Evolutionary conservation across 2,113 vertebrate genomes (phyloP), one percentile per base, ranked within the genome.

Genomic region (Tauraco erythrolophus): DNA sequence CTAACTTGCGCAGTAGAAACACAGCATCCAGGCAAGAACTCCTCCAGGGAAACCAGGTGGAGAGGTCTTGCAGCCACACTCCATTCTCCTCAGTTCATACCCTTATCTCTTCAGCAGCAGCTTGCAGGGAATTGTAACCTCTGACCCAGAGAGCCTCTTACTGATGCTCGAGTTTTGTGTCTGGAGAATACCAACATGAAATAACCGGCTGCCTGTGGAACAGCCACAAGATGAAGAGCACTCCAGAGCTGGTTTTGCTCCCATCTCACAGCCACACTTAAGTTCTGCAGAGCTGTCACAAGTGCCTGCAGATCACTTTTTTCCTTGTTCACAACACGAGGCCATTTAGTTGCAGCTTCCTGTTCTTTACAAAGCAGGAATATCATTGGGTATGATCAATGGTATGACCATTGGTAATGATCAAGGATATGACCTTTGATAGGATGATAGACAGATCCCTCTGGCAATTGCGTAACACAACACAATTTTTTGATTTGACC

Each of bases 21-120:
- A 57, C 66, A 74, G 12, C 30, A 88, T 51, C 19, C 60, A 84
- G 51, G 46, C 41, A 81, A 69, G 68, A 66, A n/a, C 11, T 89
- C 27, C 83, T 86, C 54, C 60, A 83, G 86, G 71, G 71, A 92
- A 94, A 70, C 15, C 50, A 81, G 37, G 19, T 2, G 66, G 70
- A 65, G 24, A 46, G 46, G 14, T 70, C 41, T 82, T 70, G 41
- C 35, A 79, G 50, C 33, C 58, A 57, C 30, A 7, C 27, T 85
- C 85, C 57, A 21, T 35, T 69, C 56, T 62, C 57, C 61, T 82
- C 17, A 56, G 58, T 7, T 57, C 65, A 31, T 16, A 39, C 17
- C 30, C 30, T 88, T 88, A 90, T 92, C 91, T 65, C 50, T 65
- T 22, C 85, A 45, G 53, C 62, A 83, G 66, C 95, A 95, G 78